Percentiles rank a stretch among this genome's conserved stretches.
These are phyloP conservation scores for Trichosurus vulpecula DNA, from an alignment of 2,797 vertebrate genomes.

Conservation along the genomic window DNA sequence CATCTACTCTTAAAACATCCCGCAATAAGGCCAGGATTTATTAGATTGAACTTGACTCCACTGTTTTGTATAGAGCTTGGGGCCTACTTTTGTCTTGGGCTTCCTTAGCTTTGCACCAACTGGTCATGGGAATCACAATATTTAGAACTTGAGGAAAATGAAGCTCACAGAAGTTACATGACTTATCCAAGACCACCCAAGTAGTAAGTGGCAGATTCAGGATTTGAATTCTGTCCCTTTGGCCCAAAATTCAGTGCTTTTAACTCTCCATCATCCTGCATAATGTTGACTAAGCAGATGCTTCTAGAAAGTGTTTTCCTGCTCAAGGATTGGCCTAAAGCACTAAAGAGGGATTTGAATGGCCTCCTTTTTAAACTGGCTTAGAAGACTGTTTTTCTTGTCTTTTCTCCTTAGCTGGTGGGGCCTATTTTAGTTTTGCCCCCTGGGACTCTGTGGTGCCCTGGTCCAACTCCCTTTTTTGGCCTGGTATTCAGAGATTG, in stretches of 20 bases:
- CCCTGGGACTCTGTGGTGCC: slow-evolving; percentile 23
- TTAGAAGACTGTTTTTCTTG: neutral
- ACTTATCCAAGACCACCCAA: neutral
- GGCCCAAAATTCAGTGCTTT: neutral
- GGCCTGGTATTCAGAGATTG: slow-evolving; percentile 46
- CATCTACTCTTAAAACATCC: neutral
- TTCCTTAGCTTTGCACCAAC: neutral
- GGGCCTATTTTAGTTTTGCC: slow-evolving; percentile 32
- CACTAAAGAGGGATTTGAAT: neutral
- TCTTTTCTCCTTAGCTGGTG: neutral
- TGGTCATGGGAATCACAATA: neutral
- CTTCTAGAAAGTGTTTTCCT: neutral
- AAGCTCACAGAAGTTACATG: neutral
- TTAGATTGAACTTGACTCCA: neutral
- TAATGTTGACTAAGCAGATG: neutral
- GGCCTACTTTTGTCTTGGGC: neutral
- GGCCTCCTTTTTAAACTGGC: neutral
- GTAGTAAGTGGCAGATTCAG: neutral
- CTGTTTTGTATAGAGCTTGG: neutral
- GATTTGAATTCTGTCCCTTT: neutral
- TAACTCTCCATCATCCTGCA: neutral
- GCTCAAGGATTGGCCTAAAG: neutral
- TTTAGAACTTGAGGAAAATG: neutral
- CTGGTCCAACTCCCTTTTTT: slow-evolving; percentile 18
- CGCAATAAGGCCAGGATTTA: neutral